Evolutionary conservation across 1,140 invertebrate species (phyloP), one percentile per base, ranked within the genome.

Genomic region (Oscheius sp.): DNA sequence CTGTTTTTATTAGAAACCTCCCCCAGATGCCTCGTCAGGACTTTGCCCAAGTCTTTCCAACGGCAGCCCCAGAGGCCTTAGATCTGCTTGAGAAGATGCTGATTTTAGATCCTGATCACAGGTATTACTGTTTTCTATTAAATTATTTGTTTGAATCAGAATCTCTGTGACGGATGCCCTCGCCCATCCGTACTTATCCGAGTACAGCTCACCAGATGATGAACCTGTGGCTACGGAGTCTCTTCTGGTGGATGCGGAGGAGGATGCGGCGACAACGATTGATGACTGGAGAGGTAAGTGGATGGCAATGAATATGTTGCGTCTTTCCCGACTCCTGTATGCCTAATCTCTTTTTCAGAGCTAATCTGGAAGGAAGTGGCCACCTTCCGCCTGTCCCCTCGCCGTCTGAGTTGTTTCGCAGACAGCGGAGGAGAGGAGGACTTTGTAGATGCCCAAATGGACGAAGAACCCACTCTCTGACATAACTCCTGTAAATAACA

Each of bases 11-110:
- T 32, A 72, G 71, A 58, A 74, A 68, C 38, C 72, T 74, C 4
- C 46, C 70, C 28, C 45, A 52, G 36, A 89, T 94, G 87, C 90
- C 89, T 77, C 92, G 93, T 79, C 92, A 92, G 80, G 91, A 94
- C 81, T 95, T 98, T 82, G 90, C 90, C 78, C 89, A 91, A 75
- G 90, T 94, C 42, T 97, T 97, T 85, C 89, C 89, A 76, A 92
- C 92, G 35, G 93, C 93, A 3, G 95, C 94, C 89, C 91, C 93
- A 52, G 85, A 91, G 91, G 95, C 95, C 2, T 91, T 97, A 77
- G 91, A 96, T 87, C 87, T 98, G 68, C 85, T 97, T 23, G 92
- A 95, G 84, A 89, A 91, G 80, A 97, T 97, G 94, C 86, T 98
- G 68, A 93, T 96, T 84, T 85, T 98, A 68, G 95, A 97, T 86